These are phyloP conservation scores for Cranoglanis bouderius DNA, from an alignment of 2,113 vertebrate genomes.

Conservation along the genomic window DNA sequence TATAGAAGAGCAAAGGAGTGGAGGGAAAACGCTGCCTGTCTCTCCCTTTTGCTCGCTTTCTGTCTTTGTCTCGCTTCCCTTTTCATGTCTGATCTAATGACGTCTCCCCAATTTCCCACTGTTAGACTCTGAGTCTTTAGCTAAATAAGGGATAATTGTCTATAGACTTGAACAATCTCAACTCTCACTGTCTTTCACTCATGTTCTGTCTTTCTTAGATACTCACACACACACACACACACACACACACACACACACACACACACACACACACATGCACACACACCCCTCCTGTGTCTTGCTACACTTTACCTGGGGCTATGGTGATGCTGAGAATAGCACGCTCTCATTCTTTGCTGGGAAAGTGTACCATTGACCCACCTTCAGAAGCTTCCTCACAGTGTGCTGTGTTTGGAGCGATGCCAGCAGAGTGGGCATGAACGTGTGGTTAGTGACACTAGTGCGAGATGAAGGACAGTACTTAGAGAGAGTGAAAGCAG, in stretches of 20 bases:
- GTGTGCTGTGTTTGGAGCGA: conserved; percentile 46
- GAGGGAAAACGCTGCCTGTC: not conserved
- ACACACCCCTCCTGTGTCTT: conserved; percentile 46
- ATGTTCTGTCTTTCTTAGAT: conserved; percentile 6
- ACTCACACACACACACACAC: not conserved
- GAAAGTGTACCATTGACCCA: conserved; percentile 60
- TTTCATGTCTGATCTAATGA: conserved; percentile 12
- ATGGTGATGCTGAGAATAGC: conserved; percentile 58
- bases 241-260: not conserved
- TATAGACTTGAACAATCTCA: conserved; percentile 9
- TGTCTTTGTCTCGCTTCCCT: not conserved
- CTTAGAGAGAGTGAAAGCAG: conserved; percentile 3
- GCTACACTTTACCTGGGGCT: conserved; percentile 55
- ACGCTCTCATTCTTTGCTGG: conserved; percentile 54
- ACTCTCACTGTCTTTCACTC: not conserved
- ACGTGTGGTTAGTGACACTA: conserved; percentile 50
- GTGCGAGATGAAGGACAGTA: conserved; percentile 46
- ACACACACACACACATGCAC: not conserved
- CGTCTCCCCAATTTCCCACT: conserved; percentile 19
- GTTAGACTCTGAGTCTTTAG: conserved; percentile 18
- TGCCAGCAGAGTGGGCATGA: conserved; percentile 39
- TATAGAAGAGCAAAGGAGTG: conserved; percentile 9
- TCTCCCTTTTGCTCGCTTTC: not conserved
- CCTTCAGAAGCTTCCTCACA: conserved; percentile 50
- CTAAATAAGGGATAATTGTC: conserved; percentile 42